Conservation (phyloP, 1,140 invertebrate species). For the Agrilus planipennis region DNA sequence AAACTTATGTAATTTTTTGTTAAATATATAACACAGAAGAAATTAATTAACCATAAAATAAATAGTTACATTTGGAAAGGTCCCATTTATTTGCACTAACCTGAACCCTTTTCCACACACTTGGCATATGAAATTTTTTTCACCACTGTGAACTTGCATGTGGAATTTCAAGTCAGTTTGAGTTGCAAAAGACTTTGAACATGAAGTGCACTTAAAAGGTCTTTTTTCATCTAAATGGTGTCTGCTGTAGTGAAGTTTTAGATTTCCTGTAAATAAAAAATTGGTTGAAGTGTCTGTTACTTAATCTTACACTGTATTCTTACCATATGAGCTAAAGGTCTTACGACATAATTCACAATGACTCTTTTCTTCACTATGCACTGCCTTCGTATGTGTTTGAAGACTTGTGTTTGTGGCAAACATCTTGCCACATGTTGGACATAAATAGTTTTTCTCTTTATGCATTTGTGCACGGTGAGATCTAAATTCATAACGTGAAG, state of each 20-base stretch:
- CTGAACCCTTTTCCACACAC: conserved; percentile 39
- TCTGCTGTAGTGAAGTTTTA: too few species aligned
- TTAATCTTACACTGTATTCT: too few species aligned
- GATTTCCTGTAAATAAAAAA: too few species aligned
- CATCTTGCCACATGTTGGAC: conserved; percentile 18
- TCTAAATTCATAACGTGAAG: conserved; percentile 14
- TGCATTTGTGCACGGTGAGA: conserved; percentile 17
- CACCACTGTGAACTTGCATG: conserved; percentile 17
- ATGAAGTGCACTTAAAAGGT: too few species aligned
- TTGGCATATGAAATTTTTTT: conserved; percentile 18
- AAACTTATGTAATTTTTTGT: too few species aligned
- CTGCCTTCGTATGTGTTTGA: conserved; percentile 17
- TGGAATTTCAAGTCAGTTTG: conserved; percentile 25
- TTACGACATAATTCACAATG: conserved; percentile 21
- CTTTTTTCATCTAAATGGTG: too few species aligned
- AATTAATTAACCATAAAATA: too few species aligned
- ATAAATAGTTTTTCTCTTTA: conserved; percentile 18
- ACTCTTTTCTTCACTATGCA: conserved; percentile 18
- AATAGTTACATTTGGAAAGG: too few species aligned
- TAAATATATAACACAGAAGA: too few species aligned
- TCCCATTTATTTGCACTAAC: too few species aligned
- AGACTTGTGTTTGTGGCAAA: conserved; percentile 17
- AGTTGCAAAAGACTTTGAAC: conserved; percentile 11
- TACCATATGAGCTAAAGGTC: conserved; percentile 17
- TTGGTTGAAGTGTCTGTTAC: too few species aligned